Percentiles rank a stretch among this genome's conserved stretches.
Evolutionary conservation across 2,113 vertebrate species (phyloP).

Genomic region (Uria aalge): DNA sequence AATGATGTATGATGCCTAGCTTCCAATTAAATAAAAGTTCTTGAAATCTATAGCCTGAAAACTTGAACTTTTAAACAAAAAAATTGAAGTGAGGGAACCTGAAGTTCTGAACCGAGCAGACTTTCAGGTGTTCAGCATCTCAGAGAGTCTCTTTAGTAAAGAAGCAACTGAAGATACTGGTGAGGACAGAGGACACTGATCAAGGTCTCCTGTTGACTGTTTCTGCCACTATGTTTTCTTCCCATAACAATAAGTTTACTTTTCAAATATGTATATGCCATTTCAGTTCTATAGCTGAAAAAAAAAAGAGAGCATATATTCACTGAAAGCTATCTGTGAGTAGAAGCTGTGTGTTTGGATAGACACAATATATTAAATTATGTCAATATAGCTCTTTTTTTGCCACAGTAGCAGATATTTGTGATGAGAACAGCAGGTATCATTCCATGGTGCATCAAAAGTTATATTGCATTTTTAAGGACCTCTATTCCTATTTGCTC

Average conservation of each 20-base stretch:
- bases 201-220: neutral
- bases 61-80: neutral
- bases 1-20: neutral
- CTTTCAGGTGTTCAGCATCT: neutral
- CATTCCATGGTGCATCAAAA: neutral
- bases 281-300: neutral
- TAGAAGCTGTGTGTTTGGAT: neutral
- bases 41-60: conserved; percentile 45
- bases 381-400: neutral
- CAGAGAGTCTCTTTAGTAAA: neutral
- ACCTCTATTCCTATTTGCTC: neutral
- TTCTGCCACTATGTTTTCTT: neutral
- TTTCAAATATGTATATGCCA: conserved; percentile 20
- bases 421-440: neutral
- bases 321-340: neutral
- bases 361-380: neutral
- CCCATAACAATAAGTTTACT: conserved; percentile 2
- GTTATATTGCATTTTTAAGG: conserved; percentile 5
- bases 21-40: conserved; percentile 50
- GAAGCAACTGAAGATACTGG: neutral
- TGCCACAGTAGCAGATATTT: neutral
- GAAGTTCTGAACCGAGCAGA: neutral
- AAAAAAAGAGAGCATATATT: neutral
- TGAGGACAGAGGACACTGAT: neutral
- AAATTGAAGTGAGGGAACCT: neutral